These are phyloP conservation scores for Cyanistes caeruleus DNA, from an alignment of 2,113 vertebrate species.

Conservation along the genomic window DNA sequence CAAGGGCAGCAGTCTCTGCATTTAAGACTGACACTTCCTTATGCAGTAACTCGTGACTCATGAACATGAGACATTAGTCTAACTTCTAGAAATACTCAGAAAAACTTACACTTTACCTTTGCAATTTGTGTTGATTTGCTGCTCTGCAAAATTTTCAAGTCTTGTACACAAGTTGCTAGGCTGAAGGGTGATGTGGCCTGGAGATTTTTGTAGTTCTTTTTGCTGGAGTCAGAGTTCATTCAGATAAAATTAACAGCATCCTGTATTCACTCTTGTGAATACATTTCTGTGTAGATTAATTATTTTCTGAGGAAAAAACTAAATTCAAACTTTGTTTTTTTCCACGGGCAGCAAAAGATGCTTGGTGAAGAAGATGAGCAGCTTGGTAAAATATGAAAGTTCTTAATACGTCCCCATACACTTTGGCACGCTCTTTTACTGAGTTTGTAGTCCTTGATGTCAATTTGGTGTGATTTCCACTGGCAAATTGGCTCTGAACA, in stretches of 20 bases:
- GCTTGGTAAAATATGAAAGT: not conserved
- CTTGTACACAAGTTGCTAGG: not conserved
- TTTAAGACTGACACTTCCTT: not conserved
- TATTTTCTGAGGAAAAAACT: not conserved
- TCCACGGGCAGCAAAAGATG: not conserved
- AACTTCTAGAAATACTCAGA: not conserved
- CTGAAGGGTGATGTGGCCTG: not conserved
- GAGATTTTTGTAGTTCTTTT: not conserved
- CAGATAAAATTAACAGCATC: not conserved
- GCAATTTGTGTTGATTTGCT: not conserved
- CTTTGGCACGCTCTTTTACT: not conserved
- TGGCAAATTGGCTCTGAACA: not conserved
- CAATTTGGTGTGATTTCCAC: not conserved
- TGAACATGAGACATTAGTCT: not conserved
- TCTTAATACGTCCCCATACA: not conserved
- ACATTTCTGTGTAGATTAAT: not conserved
- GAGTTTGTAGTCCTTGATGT: not conserved
- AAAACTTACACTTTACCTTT: not conserved
- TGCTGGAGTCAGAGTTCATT: not conserved
- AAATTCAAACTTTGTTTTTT: not conserved
- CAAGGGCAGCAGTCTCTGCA: not conserved
- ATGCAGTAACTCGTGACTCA: not conserved
- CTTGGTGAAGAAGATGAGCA: not conserved
- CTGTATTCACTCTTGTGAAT: not conserved
- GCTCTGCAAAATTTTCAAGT: not conserved